phyloP scores from a whole-genome alignment of 2,888 invertebrate genomes.

The Mantis religiosa region DNA sequence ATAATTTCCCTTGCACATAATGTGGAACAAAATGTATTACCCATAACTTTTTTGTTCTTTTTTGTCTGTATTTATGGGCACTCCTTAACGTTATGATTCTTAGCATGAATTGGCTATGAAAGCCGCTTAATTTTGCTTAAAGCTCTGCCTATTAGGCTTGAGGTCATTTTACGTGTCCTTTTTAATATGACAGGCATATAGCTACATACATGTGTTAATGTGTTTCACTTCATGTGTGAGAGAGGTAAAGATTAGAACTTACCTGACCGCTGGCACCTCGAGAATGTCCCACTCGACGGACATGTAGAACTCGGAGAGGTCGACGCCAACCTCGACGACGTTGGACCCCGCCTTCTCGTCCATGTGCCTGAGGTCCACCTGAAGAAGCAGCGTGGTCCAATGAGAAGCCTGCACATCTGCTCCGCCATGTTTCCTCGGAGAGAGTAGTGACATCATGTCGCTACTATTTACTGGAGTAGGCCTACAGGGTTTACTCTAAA shows the following conservation, averaged over 20 bases:
- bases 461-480: not conserved
- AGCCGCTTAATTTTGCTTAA: too few relatives aligned
- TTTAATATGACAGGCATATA: too few relatives aligned
- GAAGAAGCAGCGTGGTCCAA: constrained; percentile 4
- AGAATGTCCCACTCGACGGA: constrained; percentile 60
- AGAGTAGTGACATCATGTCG: not conserved
- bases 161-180: too few relatives aligned
- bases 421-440: not conserved
- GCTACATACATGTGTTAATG: too few relatives aligned
- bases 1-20: too few relatives aligned
- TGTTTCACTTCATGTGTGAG: too few relatives aligned
- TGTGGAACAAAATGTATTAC: too few relatives aligned
- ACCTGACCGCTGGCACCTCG: constrained; percentile 47
- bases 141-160: too few relatives aligned
- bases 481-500: not conserved
- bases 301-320: constrained; percentile 54
- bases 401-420: not conserved
- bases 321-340: constrained; percentile 45
- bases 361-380: constrained; percentile 43
- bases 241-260: constrained; percentile 18
- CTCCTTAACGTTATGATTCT: too few relatives aligned
- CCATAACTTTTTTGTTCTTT: too few relatives aligned
- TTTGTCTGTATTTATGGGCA: too few relatives aligned
- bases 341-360: constrained; percentile 43
- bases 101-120: too few relatives aligned